Base-by-base conservation (phyloP, 2,113 vertebrate species). In the Kryptolebias marmoratus region DNA sequence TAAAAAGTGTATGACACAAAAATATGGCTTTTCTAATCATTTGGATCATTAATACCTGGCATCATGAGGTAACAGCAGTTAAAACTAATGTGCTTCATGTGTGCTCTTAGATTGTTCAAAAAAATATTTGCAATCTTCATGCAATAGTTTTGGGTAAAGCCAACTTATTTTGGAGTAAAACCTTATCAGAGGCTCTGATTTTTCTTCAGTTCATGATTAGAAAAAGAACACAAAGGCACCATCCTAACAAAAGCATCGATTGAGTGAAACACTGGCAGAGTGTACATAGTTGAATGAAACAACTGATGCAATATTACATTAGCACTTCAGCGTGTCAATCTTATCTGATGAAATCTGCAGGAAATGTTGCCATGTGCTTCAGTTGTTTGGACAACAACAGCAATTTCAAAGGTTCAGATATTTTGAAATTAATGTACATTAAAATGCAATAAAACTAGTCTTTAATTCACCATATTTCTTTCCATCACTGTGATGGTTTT, bases 251-350 rank as follows among this genome's bases (percentile, higher is more conserved):
- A 47, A 61, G 57, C 32, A 59, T 39, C 18, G 32, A 39, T 42
- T 10, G 59, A 27, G 27, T 28, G 42, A 22, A 47, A 47, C 27
- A 45, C 44, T 62, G 13, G 27, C 31, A 62, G 59, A 13, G 5
- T 47, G 42, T 47, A 28, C 60, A 16, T 59, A 39, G n/a, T 62
- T n/a, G 22, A 62, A 62, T 13, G 31, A n/a, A 64, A 50, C 9
- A 50, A 18, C 48, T 65, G 63, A 65, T 53, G 63, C 49, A 65
- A 53, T 39, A 10, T 65, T 53, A 22, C 48, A 39, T 53, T 52
- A 65, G 30, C 49, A 36, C 12, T 31, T 28, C 22, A 36, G 7
- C 31, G 31, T 14, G 16, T 14, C 31, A 65, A 14, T 65, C 18
- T 52, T 15, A 39, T 50, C 63, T 65, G 48, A 65, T 53, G 32